A percentile compares a stretch with the other conserved stretches of the same genome.
Evolutionary conservation across 2,113 vertebrate species (phyloP).

Genomic region (Heterochromis multidens): DNA sequence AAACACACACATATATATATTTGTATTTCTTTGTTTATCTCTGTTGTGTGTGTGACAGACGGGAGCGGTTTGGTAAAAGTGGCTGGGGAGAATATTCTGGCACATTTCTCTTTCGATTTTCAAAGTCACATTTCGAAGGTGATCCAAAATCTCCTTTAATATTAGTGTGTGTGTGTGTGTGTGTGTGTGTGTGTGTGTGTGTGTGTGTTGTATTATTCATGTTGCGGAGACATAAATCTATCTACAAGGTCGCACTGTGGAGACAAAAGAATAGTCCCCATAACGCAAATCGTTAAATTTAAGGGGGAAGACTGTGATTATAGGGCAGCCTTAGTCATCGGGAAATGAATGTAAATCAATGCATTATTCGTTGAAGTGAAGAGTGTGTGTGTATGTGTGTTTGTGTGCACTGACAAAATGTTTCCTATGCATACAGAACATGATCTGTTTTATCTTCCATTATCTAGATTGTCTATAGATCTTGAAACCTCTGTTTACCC

Average conservation of each 20-base stretch:
- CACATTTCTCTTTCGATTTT: not conserved
- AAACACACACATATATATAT: not conserved
- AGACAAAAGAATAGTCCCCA: not conserved
- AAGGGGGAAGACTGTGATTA: not conserved
- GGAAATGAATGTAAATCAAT: not conserved
- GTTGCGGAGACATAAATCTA: not conserved
- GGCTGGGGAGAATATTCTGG: not conserved
- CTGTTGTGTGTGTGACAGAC: not conserved
- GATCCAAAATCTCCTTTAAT: not conserved
- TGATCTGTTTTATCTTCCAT: not conserved
- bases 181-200: not conserved
- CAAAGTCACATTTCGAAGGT: not conserved
- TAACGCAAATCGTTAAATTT: not conserved
- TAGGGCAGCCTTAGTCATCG: not conserved
- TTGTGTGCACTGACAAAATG: not conserved
- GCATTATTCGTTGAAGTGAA: not conserved
- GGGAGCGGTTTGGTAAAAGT: not conserved
- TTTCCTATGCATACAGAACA: not conserved
- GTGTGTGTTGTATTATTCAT: not conserved
- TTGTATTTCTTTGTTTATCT: not conserved
- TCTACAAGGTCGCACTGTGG: not conserved
- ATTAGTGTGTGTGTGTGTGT: not conserved
- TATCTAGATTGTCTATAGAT: not conserved
- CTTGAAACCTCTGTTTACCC: not conserved
- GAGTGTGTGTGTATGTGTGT: rapidly evolving